phyloP scores from a whole-genome alignment of 1,140 invertebrate species.

The Periplaneta americana region DNA sequence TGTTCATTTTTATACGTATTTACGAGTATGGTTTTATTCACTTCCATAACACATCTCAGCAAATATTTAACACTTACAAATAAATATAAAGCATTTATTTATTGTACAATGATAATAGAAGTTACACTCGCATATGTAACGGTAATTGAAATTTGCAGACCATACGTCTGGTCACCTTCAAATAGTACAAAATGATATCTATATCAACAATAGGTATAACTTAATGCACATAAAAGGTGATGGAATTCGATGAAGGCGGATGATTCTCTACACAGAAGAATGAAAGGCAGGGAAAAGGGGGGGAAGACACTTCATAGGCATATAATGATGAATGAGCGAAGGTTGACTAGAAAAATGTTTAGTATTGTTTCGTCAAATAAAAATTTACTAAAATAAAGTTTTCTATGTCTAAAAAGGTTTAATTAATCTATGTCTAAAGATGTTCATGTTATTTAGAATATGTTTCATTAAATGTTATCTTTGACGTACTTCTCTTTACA shows the following conservation, averaged over 20 bases:
- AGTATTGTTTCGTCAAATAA: neutral
- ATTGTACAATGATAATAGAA: no score
- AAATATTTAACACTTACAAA: no score
- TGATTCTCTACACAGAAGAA: no score
- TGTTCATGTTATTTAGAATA: neutral
- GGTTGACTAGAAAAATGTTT: neutral
- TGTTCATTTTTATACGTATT: no score
- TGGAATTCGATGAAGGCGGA: no score
- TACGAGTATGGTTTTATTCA: no score
- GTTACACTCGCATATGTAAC: no score
- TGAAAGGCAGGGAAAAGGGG: no score
- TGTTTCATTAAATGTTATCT: neutral
- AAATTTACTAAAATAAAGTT: neutral
- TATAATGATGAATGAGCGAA: neutral
- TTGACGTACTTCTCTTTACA: neutral
- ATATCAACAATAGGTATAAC: neutral
- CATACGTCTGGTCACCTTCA: neutral
- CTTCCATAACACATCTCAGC: no score
- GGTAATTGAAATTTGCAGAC: neutral
- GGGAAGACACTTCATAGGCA: no score
- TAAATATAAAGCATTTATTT: no score
- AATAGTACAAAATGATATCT: neutral
- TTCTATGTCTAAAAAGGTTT: neutral
- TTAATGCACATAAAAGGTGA: neutral
- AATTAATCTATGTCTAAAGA: neutral